Evolutionary conservation across 35 echinoderm and acorn worm genomes (phyloP).

Genomic region (Lytechinus pictus): DNA sequence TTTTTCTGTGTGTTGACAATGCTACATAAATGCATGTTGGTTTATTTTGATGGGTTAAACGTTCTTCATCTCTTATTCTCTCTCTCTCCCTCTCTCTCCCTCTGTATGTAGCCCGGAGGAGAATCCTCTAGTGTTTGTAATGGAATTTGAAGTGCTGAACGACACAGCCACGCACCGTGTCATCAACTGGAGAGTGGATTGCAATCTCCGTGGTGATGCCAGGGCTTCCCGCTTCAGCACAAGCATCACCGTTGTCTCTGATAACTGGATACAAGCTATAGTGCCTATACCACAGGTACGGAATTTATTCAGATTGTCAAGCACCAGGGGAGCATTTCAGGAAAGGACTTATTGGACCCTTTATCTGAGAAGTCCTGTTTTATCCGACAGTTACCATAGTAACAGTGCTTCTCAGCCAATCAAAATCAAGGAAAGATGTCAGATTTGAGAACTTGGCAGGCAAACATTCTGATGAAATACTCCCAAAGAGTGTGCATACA

Average conservation of each 20-base stretch:
- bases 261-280: slow-evolving; percentile 34
- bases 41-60: no score
- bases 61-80: neutral
- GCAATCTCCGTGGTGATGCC: neutral
- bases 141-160: slow-evolving; percentile 73
- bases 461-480: no score
- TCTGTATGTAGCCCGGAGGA: slow-evolving; percentile 8
- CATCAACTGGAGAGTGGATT: slow-evolving; percentile 73
- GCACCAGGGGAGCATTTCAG: no score
- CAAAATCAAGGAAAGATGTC: no score
- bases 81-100: neutral
- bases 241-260: neutral
- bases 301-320: neutral
- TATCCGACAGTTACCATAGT: no score
- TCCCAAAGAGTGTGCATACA: no score
- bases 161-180: slow-evolving; percentile 47
- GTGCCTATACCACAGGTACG: slow-evolving; percentile 11
- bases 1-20: neutral
- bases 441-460: no score
- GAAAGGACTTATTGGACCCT: no score
- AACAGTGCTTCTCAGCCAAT: no score
- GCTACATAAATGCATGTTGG: neutral
- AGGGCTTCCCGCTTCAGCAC: slow-evolving; percentile 40
- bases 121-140: slow-evolving; percentile 41
- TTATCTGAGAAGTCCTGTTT: no score